These are phyloP conservation scores for Channallabes apus DNA, from an alignment of 2,797 vertebrate genomes.

Conservation along the genomic window DNA sequence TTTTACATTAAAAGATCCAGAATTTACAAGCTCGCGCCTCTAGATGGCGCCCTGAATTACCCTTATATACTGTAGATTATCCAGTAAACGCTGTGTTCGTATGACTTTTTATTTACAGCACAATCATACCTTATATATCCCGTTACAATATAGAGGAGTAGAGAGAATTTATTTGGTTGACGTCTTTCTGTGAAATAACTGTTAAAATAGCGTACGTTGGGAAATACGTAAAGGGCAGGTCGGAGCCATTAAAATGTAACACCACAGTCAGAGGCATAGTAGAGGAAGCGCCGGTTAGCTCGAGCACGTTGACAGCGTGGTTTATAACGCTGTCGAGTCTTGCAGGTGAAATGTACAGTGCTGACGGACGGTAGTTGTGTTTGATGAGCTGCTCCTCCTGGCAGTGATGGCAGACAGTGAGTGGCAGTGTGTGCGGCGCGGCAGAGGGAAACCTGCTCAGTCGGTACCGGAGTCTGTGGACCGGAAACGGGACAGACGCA, in stretches of 20 bases:
- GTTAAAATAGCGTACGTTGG: neutral
- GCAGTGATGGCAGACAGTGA: constrained; percentile 60
- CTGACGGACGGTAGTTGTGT: too few relatives aligned
- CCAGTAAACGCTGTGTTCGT: neutral
- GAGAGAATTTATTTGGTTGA: too few relatives aligned
- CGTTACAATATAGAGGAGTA: too few relatives aligned
- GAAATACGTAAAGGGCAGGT: constrained; percentile 19
- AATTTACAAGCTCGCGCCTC: neutral
- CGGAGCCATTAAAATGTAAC: constrained; percentile 41
- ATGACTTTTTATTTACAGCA: neutral
- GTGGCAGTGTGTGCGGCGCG: constrained; percentile 72
- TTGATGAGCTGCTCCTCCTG: neutral
- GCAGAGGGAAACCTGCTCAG: constrained; percentile 59
- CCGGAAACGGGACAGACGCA: constrained; percentile 57
- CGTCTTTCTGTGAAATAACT: neutral
- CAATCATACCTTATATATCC: neutral
- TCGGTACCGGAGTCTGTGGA: constrained; percentile 58
- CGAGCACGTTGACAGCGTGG: too few relatives aligned
- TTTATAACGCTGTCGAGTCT: neutral
- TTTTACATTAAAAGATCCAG: neutral
- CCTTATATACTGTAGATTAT: neutral
- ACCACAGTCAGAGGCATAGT: neutral
- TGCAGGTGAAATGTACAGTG: neutral
- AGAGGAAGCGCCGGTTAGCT: neutral
- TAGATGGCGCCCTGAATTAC: neutral